Evolutionary conservation across 2,113 vertebrate species (phyloP).

Genomic region (Trematomus loennbergii): DNA sequence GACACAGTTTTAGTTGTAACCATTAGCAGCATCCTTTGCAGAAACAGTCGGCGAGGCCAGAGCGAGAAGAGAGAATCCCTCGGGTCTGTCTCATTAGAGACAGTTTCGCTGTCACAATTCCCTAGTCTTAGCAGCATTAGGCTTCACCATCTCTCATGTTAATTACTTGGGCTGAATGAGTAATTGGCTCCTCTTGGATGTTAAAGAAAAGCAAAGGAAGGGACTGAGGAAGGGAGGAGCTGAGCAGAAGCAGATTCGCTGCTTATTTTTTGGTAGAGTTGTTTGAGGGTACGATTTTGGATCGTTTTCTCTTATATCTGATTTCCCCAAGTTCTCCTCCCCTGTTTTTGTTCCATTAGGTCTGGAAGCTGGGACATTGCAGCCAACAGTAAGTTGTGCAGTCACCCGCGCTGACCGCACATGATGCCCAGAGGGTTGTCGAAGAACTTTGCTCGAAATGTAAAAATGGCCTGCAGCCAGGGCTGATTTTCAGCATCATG

Average conservation of each 20-base stretch:
- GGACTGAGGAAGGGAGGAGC: conserved; percentile 4
- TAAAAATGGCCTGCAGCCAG: conserved; percentile 9
- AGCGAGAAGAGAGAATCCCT: conserved; percentile 36
- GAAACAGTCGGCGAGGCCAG: conserved; percentile 37
- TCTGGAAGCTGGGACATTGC: not conserved
- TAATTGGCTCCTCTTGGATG: conserved; percentile 62
- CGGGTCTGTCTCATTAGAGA: conserved; percentile 65
- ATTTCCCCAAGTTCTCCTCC: not conserved
- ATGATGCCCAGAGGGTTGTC: not conserved
- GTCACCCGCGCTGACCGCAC: not conserved
- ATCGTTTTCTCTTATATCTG: not conserved
- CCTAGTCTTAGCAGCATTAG: conserved; percentile 52
- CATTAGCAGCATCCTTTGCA: conserved; percentile 19
- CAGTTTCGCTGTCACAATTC: conserved; percentile 60
- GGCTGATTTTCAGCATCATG: conserved; percentile 43
- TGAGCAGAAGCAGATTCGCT: not conserved
- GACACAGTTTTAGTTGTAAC: conserved; percentile 32
- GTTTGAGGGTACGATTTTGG: conserved; percentile 14
- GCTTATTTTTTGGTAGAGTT: not conserved
- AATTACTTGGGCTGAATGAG: conserved; percentile 66
- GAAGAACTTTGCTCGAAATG: not conserved
- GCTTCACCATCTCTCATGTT: conserved; percentile 59
- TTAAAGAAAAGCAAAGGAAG: conserved; percentile 24
- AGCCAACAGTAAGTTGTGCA: not conserved
- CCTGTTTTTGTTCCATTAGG: conserved; percentile 28